Evolutionary conservation across 2,113 vertebrate genomes (phyloP), one percentile per base, ranked within the genome.

Genomic region (Accipiter cooperii): DNA sequence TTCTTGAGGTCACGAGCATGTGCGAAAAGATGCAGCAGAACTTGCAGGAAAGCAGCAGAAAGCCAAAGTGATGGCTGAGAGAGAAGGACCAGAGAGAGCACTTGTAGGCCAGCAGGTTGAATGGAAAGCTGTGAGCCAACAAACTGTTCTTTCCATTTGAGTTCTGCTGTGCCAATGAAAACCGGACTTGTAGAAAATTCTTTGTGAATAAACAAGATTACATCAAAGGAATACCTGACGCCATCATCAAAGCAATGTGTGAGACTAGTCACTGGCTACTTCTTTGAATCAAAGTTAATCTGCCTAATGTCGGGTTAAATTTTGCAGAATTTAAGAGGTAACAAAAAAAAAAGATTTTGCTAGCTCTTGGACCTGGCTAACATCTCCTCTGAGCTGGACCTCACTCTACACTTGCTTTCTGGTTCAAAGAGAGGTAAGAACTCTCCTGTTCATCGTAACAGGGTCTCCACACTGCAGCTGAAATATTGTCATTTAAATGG

Each of bases 181-280:
- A 58, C 6, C 0, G 5, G 20, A 21, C 51, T 42, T 49, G 63
- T 5, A 12, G 58, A 70, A 69, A 63, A 66, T 70, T 74, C 89
- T 58, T 14, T 4, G 77, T 40, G 91, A 66, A 70, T 8, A 76
- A 78, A 79, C 38, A 51, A 65, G 74, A 82, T 87, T 25, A 74
- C 91, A 94, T 96, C 96, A 97, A 96, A 97, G 84, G 84, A 57
- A 94, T 33, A 25, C 77, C 87, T 89, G 84, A 94, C 36, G 26
- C 93, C 69, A 12, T 34, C 93, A 91, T 94, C 93, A 97, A 95
- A 97, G 96, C 87, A 7, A 12, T 1, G 40, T 6, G 60, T 17
- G 76, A 78, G 80, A 38, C 44, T 17, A 68, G 69, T 89, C 84
- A 33, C 83, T 29, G 87, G 90, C 90, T 47, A 25, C 83, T 44